These are phyloP conservation scores for Tetragnatha versicolor DNA, from an alignment of 1,140 invertebrate genomes.

Conservation along the genomic window DNA sequence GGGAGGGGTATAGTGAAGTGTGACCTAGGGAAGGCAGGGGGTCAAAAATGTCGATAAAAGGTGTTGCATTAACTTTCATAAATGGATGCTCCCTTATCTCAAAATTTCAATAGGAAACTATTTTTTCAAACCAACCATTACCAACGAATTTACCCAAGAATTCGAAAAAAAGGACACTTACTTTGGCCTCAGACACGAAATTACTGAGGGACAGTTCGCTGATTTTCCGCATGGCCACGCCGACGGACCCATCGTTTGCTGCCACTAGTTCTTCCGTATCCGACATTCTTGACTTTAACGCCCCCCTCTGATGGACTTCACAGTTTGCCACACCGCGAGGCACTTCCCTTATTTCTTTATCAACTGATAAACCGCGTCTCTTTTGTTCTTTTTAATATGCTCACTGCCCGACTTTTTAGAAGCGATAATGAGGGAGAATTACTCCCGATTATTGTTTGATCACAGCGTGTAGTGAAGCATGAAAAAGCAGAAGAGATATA, in stretches of 20 bases:
- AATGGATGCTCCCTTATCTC: no score
- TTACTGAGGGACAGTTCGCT: conserved; percentile 36
- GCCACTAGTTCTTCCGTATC: neutral
- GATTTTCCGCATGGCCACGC: conserved; percentile 17
- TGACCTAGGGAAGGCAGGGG: no score
- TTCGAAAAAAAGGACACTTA: neutral
- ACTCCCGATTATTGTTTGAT: no score
- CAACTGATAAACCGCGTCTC: neutral
- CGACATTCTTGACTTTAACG: conserved; percentile 17
- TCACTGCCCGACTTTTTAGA: neutral
- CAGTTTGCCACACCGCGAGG: neutral
- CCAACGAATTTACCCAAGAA: no score
- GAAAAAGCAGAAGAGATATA: no score
- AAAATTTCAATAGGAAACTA: no score
- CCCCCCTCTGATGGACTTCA: conserved; percentile 4
- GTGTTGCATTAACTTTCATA: no score
- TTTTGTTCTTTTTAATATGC: neutral
- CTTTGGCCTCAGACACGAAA: conserved; percentile 29
- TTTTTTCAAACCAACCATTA: no score
- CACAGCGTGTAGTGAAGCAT: no score
- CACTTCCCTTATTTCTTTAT: neutral
- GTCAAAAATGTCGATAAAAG: no score
- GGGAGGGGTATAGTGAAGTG: no score
- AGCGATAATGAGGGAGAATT: neutral
- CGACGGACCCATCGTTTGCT: neutral